Conservation (phyloP, 1,140 invertebrate species). For the Magallana ariakensis region DNA sequence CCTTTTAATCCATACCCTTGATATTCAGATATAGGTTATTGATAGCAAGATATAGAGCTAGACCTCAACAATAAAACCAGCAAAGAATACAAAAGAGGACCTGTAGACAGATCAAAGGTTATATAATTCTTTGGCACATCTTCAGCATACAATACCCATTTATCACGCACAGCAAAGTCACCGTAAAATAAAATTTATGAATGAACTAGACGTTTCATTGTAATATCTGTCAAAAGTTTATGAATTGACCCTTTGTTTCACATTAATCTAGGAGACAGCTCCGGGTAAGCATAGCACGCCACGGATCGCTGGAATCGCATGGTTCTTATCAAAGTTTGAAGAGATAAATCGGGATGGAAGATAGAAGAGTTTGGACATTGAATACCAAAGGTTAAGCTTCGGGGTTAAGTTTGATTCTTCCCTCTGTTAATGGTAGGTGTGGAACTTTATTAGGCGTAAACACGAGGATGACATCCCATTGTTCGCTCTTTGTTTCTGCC, state of each 20-base stretch:
- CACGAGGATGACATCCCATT: background rate
- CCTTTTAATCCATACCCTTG: conserved; percentile 21
- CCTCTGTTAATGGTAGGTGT: conserved; percentile 27
- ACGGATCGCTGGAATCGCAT: conserved; percentile 23
- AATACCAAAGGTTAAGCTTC: conserved; percentile 21
- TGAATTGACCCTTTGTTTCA: conserved; percentile 17
- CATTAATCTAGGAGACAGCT: background rate
- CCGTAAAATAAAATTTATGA: conserved; percentile 29
- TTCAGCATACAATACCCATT: conserved; percentile 29
- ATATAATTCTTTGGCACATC: conserved; percentile 34
- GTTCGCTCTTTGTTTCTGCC: background rate
- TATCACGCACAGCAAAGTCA: conserved; percentile 5
- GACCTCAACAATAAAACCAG: background rate
- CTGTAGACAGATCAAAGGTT: conserved; percentile 16
- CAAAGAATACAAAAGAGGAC: background rate
- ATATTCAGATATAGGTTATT: background rate
- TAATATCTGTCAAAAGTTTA: conserved; percentile 35
- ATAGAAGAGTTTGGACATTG: background rate
- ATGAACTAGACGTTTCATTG: conserved; percentile 28
- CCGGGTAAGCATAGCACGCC: background rate
- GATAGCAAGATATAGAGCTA: background rate
- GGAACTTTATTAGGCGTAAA: conserved; percentile 25
- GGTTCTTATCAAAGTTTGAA: background rate
- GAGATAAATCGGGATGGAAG: conserved; percentile 5
- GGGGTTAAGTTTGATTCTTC: conserved; percentile 16